A percentile compares a stretch with the other conserved stretches of the same genome.
Conservation (phyloP, 23 tunicate species). For the Aplidium turbinatum region DNA sequence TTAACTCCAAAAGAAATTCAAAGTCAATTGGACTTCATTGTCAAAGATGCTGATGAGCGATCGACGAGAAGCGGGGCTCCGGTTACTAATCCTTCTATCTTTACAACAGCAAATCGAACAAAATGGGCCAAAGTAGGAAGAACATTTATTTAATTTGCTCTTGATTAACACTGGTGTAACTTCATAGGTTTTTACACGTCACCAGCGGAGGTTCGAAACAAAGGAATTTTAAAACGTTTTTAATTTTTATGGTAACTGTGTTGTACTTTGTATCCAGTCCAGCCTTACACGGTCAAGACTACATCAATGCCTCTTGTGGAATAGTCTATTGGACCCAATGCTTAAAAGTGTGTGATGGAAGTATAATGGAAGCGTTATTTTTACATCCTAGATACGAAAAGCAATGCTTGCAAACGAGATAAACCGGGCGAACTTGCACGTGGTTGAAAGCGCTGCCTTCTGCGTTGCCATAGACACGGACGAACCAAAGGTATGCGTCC, state of each 20-base stretch:
- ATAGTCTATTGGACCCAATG: too few species aligned
- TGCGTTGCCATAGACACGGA: constrained; percentile 59
- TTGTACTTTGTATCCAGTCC: not conserved
- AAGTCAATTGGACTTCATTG: constrained; percentile 53
- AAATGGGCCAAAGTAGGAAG: constrained; percentile 74
- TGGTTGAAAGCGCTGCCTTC: constrained; percentile 78
- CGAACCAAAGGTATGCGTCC: constrained; percentile 36
- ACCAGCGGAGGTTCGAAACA: too few species aligned
- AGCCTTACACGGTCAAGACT: too few species aligned
- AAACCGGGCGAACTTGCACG: constrained; percentile 42
- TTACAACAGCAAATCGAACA: constrained; percentile 64
- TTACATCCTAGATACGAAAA: constrained; percentile 38
- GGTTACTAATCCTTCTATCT: constrained; percentile 55
- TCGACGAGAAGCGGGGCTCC: not conserved
- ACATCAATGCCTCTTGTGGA: too few species aligned
- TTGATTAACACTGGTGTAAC: too few species aligned
- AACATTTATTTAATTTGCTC: not conserved
- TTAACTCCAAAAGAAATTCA: constrained; percentile 85
- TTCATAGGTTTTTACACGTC: too few species aligned
- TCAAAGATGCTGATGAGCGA: constrained; percentile 35
- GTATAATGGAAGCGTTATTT: too few species aligned
- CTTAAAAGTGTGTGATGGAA: too few species aligned
- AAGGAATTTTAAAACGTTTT: too few species aligned
- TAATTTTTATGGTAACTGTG: too few species aligned
- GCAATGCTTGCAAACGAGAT: constrained; percentile 13